Percentiles rank a stretch among this genome's conserved stretches.
These are phyloP conservation scores for Thryonomys swinderianus DNA, from an alignment of 2,113 vertebrate genomes.

Conservation along the genomic window DNA sequence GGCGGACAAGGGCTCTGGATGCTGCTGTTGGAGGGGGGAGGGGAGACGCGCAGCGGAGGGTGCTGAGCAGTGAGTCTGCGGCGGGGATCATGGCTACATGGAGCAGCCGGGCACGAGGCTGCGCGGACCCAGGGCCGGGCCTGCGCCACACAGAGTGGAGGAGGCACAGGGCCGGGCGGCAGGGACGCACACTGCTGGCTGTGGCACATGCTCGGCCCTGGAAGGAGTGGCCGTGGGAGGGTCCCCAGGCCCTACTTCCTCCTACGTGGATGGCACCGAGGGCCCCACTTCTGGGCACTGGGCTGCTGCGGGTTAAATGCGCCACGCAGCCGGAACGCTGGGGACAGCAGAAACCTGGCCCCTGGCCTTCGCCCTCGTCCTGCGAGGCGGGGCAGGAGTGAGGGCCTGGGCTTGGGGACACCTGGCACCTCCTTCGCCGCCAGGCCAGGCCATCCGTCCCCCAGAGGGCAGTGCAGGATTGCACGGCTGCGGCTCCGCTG, in stretches of 20 bases:
- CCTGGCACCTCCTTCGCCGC: not conserved
- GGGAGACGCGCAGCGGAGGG: not conserved
- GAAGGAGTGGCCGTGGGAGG: not conserved
- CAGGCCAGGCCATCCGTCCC: not conserved
- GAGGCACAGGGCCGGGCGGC: not conserved
- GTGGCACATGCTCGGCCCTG: not conserved
- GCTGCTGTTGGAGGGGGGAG: not conserved
- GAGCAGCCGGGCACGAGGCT: fast-evolving
- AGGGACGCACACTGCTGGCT: not conserved
- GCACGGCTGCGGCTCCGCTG: not conserved
- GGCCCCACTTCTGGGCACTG: fast-evolving
- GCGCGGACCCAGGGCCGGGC: not conserved
- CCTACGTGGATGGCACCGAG: fast-evolving
- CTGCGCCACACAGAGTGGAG: too few relatives aligned
- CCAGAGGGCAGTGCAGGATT: constrained; percentile 71
- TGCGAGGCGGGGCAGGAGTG: not conserved
- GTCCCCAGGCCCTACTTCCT: not conserved
- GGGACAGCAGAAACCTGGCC: not conserved
- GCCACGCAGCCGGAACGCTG: not conserved
- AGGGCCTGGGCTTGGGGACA: not conserved
- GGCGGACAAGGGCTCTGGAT: not conserved
- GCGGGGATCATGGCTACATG: fast-evolving
- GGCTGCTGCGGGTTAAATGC: not conserved
- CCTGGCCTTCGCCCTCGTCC: too few relatives aligned
- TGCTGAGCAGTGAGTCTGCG: fast-evolving